A percentile compares a stretch with the other conserved stretches of the same genome.
Evolutionary conservation across 2,888 invertebrate species (phyloP).

Genomic region (Leptopilina drosophilae): DNA sequence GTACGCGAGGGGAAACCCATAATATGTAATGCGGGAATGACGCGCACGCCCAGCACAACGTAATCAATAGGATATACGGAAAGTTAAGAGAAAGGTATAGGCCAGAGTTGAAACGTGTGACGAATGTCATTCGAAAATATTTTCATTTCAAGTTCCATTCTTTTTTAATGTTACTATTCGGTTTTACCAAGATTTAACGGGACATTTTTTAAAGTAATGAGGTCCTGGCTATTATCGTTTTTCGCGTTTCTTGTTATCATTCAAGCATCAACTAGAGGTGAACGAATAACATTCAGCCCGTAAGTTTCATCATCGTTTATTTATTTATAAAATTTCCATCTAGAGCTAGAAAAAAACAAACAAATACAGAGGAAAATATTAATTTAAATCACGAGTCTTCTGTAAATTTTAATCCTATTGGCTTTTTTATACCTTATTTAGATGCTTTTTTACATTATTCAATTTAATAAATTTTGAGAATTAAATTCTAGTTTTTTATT

Average conservation of each 20-base stretch:
- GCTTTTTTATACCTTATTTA: too few species aligned
- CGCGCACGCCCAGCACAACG: constrained; percentile 54
- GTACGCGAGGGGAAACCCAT: constrained; percentile 28
- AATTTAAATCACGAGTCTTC: not conserved
- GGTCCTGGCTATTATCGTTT: constrained; percentile 62
- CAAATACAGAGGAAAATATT: constrained; percentile 15
- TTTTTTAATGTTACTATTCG: constrained; percentile 28
- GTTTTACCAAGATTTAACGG: constrained; percentile 41
- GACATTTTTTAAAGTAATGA: constrained; percentile 66
- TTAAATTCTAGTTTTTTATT: too few species aligned
- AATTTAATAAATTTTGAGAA: too few species aligned
- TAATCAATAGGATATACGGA: constrained; percentile 57
- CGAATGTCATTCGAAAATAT: constrained; percentile 54
- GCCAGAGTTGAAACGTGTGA: constrained; percentile 46
- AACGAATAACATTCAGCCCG: constrained; percentile 69
- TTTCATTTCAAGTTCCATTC: constrained; percentile 51
- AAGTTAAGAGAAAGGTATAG: constrained; percentile 55
- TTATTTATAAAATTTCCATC: constrained; percentile 1
- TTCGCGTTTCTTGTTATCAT: constrained; percentile 67
- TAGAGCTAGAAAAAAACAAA: too few species aligned
- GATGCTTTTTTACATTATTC: too few species aligned
- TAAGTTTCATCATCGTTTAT: constrained; percentile 61
- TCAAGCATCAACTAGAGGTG: constrained; percentile 63
- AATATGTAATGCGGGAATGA: constrained; percentile 44
- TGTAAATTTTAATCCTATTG: too few species aligned